Base-by-base conservation (phyloP, 2,113 vertebrate species). In the Limanda limanda region DNA sequence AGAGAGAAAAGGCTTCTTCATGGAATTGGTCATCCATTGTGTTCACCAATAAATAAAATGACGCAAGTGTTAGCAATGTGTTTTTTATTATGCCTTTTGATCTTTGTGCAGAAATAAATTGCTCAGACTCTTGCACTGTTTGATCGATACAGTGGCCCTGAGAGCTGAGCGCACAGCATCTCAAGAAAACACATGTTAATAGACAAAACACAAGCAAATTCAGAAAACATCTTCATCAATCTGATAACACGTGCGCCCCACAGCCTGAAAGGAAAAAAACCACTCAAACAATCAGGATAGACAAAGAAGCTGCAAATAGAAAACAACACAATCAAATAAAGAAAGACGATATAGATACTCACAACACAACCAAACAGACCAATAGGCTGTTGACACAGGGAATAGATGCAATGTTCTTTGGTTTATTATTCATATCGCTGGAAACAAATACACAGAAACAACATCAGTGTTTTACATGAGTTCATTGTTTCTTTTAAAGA, bases 71-170 rank as follows among this genome's bases (percentile, higher is more conserved):
- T 94, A 84, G 92, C 84, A 81, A 94, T 94, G 92, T 94, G 94
- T 95, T 92, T 94, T 95, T 93, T 88, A 86, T 87, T 90, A 78
- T 79, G 83, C 67, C 86, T 87, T 94, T 94, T 94, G 93, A 95
- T 95, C 90, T 90, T 90, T 80, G 81, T 93, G 59, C 17, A 67
- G 48, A 73, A 62, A 55, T 57, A 40, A 75, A 79, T 56, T 55
- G 23, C 27, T 62, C 37, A 37, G 40, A 71, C 2, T 56, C 18
- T 48, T 54, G 21, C 23, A 66, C 64, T 66, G 60, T 72, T 79
- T 35, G 31, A 64, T 42, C 54, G 42, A 37, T 59, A 59, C 17
- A 8, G 24, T 59, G 25, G 57, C 57, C 24, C 25, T 58, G 25
- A 59, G 57, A 31, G 57, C 10, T 31, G 57, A 20, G 31, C 25